phyloP scores from a whole-genome alignment of 1,140 invertebrate species.

The Melipona quadrifasciata region DNA sequence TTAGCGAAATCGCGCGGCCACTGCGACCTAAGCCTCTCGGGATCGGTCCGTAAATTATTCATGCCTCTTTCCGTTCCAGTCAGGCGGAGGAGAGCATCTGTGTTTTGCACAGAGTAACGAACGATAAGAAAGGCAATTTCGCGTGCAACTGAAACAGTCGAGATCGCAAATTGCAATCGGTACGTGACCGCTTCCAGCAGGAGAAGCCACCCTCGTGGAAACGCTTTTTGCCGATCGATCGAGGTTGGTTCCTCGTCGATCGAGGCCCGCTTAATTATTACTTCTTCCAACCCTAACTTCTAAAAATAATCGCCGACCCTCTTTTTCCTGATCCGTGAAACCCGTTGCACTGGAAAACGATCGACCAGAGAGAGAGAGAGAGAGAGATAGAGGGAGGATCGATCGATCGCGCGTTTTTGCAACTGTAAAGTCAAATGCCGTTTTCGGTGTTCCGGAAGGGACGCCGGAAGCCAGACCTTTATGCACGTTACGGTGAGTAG shows the following conservation, averaged over 20 bases:
- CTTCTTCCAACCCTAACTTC: slow-evolving; percentile 13
- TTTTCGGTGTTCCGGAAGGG: slow-evolving; percentile 42
- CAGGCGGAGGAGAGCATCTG: neutral
- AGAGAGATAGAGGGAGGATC: neutral
- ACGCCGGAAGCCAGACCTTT: slow-evolving; percentile 27
- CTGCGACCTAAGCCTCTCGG: neutral
- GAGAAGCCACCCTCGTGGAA: neutral
- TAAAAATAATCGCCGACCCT: slow-evolving; percentile 65
- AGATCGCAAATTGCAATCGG: slow-evolving; percentile 20
- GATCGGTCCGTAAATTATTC: slow-evolving; percentile 17
- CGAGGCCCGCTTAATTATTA: slow-evolving; percentile 55
- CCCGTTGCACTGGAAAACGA: slow-evolving; percentile 21
- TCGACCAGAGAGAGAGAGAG: neutral
- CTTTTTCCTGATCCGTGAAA: slow-evolving; percentile 14
- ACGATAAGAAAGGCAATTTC: slow-evolving; percentile 32
- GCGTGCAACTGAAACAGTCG: slow-evolving; percentile 18
- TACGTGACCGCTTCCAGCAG: slow-evolving; percentile 5
- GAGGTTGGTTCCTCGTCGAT: neutral
- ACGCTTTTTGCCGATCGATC: slow-evolving; percentile 10
- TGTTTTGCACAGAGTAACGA: neutral
- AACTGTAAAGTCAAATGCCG: neutral
- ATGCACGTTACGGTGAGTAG: too few relatives aligned
- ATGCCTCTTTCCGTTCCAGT: neutral
- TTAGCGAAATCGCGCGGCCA: neutral
- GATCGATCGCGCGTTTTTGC: slow-evolving; percentile 54